phyloP scores from a whole-genome alignment of 2,113 vertebrate genomes.

The Albula glossodonta region DNA sequence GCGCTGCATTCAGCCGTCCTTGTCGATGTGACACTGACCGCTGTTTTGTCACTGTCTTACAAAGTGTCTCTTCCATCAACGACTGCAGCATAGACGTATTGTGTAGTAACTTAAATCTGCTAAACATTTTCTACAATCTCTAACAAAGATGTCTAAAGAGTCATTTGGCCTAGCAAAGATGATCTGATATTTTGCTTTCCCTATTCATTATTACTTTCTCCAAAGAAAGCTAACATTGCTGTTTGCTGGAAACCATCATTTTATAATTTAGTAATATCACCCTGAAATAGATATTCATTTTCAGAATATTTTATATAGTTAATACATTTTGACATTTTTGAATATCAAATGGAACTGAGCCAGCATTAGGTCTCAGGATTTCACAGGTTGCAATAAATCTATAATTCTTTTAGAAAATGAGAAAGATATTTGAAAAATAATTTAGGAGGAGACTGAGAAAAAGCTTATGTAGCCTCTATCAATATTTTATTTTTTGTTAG shows the following conservation, averaged over 20 bases:
- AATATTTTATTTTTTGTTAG: too few relatives aligned
- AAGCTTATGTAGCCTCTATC: too few relatives aligned
- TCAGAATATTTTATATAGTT: neutral
- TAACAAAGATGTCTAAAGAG: neutral
- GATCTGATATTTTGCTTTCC: too few relatives aligned
- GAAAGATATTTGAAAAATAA: neutral
- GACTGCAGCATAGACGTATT: neutral
- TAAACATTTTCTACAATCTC: neutral
- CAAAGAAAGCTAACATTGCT: too few relatives aligned
- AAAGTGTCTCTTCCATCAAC: neutral
- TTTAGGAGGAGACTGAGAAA: too few relatives aligned
- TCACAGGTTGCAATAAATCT: neutral
- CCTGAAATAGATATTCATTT: neutral
- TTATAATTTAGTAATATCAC: too few relatives aligned
- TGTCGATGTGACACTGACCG: conserved; percentile 21
- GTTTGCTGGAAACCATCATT: too few relatives aligned
- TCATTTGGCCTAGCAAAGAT: neutral
- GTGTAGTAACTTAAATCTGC: neutral
- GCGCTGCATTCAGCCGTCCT: conserved; percentile 28
- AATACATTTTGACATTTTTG: neutral
- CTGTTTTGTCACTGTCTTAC: neutral
- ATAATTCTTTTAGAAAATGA: neutral
- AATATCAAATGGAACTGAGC: neutral
- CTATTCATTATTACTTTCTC: too few relatives aligned
- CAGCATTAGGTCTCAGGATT: neutral